Percentiles rank a stretch among this genome's conserved stretches.
phyloP scores from a whole-genome alignment of 2,113 vertebrate species.

The Clarias gariepinus region DNA sequence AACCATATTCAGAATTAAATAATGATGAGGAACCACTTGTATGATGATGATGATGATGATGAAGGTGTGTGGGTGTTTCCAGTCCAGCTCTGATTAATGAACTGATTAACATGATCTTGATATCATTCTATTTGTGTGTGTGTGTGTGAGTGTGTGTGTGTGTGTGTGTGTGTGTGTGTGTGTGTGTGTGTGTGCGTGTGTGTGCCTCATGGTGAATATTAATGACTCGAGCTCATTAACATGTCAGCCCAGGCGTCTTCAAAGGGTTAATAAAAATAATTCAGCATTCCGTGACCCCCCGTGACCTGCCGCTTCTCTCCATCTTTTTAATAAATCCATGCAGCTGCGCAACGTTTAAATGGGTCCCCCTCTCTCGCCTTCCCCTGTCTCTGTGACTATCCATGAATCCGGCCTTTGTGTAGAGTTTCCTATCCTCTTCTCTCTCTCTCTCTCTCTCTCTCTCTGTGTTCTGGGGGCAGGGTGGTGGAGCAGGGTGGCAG shows the following conservation, averaged over 20 bases:
- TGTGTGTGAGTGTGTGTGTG: background rate
- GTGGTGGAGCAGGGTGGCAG: constrained; percentile 51
- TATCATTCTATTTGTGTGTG: background rate
- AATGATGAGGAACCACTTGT: background rate
- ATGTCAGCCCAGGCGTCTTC: constrained; percentile 52
- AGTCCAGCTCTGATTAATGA: background rate
- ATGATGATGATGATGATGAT: background rate
- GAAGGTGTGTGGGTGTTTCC: background rate
- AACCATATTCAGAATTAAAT: background rate
- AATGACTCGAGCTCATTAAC: constrained; percentile 65
- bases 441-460: constrained; percentile 47
- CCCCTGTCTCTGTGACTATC: constrained; percentile 65
- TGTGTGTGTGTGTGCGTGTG: constrained; percentile 17
- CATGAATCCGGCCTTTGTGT: constrained; percentile 82
- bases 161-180: background rate
- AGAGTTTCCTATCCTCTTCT: constrained; percentile 65
- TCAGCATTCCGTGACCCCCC: constrained; percentile 58
- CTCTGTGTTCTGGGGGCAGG: constrained; percentile 46
- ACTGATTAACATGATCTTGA: background rate
- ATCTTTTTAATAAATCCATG: constrained; percentile 78
- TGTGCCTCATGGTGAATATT: constrained; percentile 45
- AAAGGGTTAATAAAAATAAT: constrained; percentile 72
- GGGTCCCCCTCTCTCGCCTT: constrained; percentile 62
- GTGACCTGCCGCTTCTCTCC: constrained; percentile 71
- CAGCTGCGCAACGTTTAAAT: constrained; percentile 81